Conservation (phyloP, 2,888 invertebrate genomes). For the Epinotia bilunana region DNA sequence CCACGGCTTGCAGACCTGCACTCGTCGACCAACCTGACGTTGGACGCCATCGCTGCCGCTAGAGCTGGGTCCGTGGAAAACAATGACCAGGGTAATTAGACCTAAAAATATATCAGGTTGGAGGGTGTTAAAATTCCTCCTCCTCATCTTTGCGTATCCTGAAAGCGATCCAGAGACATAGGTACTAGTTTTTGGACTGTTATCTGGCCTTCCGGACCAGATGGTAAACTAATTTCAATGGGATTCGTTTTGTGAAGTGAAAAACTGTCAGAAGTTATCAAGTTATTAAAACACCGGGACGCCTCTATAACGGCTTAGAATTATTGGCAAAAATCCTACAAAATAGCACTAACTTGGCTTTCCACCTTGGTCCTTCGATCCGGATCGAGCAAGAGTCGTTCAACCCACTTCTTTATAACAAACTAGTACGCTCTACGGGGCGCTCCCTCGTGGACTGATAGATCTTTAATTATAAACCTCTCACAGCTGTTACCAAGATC, state of each 20-base stretch:
- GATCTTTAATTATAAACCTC: no score
- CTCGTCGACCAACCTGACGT: slow-evolving; percentile 85
- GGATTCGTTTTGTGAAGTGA: not conserved
- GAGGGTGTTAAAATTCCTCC: no score
- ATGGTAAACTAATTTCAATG: not conserved
- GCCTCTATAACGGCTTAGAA: not conserved
- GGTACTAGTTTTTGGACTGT: not conserved
- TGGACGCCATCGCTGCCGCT: slow-evolving; percentile 82
- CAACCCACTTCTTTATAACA: not conserved
- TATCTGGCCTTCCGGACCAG: not conserved
- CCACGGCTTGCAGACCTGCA: slow-evolving; percentile 82
- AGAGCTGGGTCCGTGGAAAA: slow-evolving; percentile 75
- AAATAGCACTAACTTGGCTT: no score
- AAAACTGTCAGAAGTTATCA: not conserved
- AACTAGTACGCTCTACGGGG: not conserved
- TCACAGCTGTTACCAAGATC: slow-evolving; percentile 64
- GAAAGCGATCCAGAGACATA: no score
- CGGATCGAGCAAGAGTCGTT: not conserved
- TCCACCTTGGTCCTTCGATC: slow-evolving; percentile 14
- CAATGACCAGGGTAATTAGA: slow-evolving; percentile 73
- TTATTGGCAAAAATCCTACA: not conserved
- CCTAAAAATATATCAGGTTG: no score
- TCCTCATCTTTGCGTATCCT: no score
- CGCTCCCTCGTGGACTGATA: no score
- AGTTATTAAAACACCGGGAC: not conserved